Evolutionary conservation across 2,113 vertebrate genomes (phyloP).

Genomic region (Pardalotus punctatus): DNA sequence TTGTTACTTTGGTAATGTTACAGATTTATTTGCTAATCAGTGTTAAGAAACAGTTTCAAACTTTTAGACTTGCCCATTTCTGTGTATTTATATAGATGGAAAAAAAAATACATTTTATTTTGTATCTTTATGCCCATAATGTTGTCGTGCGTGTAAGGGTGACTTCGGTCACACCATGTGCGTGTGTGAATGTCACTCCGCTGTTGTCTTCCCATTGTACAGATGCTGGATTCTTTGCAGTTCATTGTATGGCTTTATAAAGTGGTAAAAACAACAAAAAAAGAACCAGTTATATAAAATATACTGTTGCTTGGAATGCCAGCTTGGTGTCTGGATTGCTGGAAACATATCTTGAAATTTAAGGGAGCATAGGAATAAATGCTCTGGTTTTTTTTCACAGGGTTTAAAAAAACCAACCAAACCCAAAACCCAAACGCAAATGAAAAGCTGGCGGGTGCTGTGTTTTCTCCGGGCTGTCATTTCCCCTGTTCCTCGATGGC

Average conservation of each 20-base stretch:
- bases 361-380: conserved; percentile 40
- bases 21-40: conserved; percentile 60
- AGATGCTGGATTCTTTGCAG: conserved; percentile 80
- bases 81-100: conserved; percentile 84
- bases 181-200: conserved; percentile 79
- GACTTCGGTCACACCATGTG: conserved; percentile 39
- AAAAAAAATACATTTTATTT: conserved; percentile 78
- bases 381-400: conserved; percentile 27
- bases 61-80: conserved; percentile 18
- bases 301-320: conserved; percentile 76
- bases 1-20: conserved; percentile 27
- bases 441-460: background rate
- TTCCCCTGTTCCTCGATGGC: background rate
- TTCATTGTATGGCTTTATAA: conserved; percentile 93
- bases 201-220: conserved; percentile 77
- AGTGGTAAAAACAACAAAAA: conserved; percentile 81
- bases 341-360: conserved; percentile 13
- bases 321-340: conserved; percentile 49
- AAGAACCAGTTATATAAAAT: conserved; percentile 69
- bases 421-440: background rate
- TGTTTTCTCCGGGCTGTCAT: background rate
- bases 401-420: background rate
- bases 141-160: conserved; percentile 62
- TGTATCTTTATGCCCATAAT: conserved; percentile 75
- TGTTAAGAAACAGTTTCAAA: conserved; percentile 56